Evolutionary conservation across 2,113 vertebrate species (phyloP), one percentile per base, ranked within the genome.

Genomic region (Arenaria interpres): DNA sequence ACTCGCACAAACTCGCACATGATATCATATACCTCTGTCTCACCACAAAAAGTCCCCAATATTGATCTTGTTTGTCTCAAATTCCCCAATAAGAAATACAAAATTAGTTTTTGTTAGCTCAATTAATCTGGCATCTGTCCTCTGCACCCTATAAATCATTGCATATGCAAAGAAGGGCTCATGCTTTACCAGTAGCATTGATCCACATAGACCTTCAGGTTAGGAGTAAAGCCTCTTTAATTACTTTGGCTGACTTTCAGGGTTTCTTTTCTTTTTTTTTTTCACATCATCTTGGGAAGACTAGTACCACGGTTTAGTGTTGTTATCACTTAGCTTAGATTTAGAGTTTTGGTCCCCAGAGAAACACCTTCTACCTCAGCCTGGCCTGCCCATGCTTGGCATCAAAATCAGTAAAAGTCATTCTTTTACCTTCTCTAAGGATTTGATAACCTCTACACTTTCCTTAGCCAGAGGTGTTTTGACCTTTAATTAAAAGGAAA

Each of bases 401-500:
- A 94, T 90, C 95, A 94, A 94, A 97, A 98, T 97, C 92, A 88
- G 85, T 72, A 93, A 72, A 84, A 95, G 73, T 92, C 90, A 60
- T 97, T 97, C 83, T 69, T 88, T 93, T 71, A 69, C 77, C 51
- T 97, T 94, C 96, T 96, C 96, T 85, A 50, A 94, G 95, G 94
- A 91, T 96, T 97, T 96, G 96, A 98, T 98, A 98, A 98, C 98
- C 97, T 97, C 97, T 97, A 97, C 90, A 64, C 92, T 98, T 97
- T 88, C 83, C 93, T 94, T 97, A 93, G 95, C 97, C 96, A 95
- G 97, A 97, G 98, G 98, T 98, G 95, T 95, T 98, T 96, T 98
- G 98, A 98, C 98, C 98, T 98, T 98, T 98, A 98, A 98, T 98
- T 98, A 98, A 98, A 98, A 98, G 98, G 96, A 98, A 98, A 98